Conservation (phyloP, 2,888 invertebrate genomes). For the Melieria omissa region DNA sequence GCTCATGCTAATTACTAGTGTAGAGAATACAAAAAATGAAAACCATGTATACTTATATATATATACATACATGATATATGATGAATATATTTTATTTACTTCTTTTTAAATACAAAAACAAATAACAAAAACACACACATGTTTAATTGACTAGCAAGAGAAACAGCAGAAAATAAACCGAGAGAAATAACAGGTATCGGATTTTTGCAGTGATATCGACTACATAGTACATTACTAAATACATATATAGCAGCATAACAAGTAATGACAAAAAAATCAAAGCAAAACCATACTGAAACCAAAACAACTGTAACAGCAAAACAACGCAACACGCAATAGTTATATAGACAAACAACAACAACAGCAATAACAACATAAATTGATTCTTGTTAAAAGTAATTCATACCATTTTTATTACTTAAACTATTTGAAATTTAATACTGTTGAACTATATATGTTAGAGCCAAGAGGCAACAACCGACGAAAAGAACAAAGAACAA, state of each 20-base stretch:
- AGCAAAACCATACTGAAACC: not conserved
- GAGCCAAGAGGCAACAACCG: not conserved
- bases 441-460: conserved; percentile 1
- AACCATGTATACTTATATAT: not conserved
- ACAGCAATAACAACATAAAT: conserved; percentile 7
- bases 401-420: conserved; percentile 17
- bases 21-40: not conserved
- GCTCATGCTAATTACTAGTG: too few species aligned
- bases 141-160: too few species aligned
- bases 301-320: not conserved
- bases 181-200: too few species aligned
- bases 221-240: not conserved
- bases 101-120: too few species aligned
- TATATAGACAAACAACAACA: not conserved
- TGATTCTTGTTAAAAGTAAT: conserved; percentile 24
- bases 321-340: not conserved
- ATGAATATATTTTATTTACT: not conserved
- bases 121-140: too few species aligned
- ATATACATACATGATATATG: conserved; percentile 7
- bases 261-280: not conserved
- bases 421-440: conserved; percentile 19
- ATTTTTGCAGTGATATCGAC: too few species aligned
- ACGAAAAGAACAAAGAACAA: too few species aligned
- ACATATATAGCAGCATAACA: conserved; percentile 6
- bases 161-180: too few species aligned